Conservation (phyloP, 2,888 invertebrate genomes). For the Lycaena phlaeas region DNA sequence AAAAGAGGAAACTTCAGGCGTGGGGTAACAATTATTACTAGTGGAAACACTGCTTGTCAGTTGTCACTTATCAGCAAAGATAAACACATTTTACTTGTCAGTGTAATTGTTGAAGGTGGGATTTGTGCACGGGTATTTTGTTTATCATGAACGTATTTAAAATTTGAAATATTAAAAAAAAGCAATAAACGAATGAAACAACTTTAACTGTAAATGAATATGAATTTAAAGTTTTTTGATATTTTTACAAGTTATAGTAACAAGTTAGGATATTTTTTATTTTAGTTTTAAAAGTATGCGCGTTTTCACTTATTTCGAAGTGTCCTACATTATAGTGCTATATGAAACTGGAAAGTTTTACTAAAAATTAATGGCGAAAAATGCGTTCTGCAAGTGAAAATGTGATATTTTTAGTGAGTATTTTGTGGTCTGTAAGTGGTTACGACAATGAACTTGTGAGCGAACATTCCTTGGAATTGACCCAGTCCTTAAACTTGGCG, state of each 20-base stretch:
- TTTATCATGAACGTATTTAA: not conserved
- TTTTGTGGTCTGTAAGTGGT: constrained; percentile 39
- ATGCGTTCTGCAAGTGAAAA: constrained; percentile 36
- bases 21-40: too few species aligned
- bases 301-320: constrained; percentile 8
- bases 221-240: too few species aligned
- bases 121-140: not conserved
- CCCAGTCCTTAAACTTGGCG: constrained; percentile 75
- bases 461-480: constrained; percentile 71
- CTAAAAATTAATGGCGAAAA: constrained; percentile 35
- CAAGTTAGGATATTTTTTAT: too few species aligned
- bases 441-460: constrained; percentile 30
- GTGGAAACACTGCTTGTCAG: too few species aligned
- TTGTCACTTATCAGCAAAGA: too few species aligned
- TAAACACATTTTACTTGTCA: too few species aligned
- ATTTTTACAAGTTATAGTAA: too few species aligned
- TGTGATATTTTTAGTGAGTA: constrained; percentile 36
- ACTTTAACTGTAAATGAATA: too few species aligned
- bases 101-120: not conserved
- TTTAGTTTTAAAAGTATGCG: too few species aligned
- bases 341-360: constrained; percentile 43
- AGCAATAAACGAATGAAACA: not conserved
- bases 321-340: constrained; percentile 48
- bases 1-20: too few species aligned
- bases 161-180: not conserved